phyloP scores from a whole-genome alignment of 2,113 vertebrate genomes.

The Girardinichthys multiradiatus region DNA sequence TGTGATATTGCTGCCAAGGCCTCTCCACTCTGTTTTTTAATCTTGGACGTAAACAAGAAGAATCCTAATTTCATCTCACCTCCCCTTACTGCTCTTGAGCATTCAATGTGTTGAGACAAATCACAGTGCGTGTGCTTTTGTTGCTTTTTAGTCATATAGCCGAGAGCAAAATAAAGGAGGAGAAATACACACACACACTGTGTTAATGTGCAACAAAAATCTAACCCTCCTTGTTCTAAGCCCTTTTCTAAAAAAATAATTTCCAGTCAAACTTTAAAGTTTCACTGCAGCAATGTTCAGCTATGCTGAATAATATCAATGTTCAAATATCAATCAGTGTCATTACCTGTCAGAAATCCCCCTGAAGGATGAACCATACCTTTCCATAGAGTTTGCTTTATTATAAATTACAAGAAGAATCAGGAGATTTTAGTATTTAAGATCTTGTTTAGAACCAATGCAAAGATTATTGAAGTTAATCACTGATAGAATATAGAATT shows the following conservation, averaged over 20 bases:
- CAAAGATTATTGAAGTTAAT: no score
- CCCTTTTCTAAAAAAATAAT: neutral
- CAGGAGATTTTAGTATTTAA: no score
- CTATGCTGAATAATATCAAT: neutral
- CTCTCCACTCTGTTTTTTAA: conserved; percentile 24
- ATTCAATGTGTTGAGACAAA: conserved; percentile 36
- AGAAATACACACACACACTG: neutral
- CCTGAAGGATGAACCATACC: no score
- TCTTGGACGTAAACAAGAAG: conserved; percentile 42
- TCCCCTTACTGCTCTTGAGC: conserved; percentile 37
- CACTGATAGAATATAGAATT: no score
- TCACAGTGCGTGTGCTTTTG: conserved; percentile 26
- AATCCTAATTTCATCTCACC: conserved; percentile 35
- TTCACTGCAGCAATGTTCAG: neutral
- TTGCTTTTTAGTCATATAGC: conserved; percentile 38
- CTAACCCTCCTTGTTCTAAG: neutral
- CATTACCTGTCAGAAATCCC: no score
- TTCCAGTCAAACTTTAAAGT: neutral
- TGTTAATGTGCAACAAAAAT: neutral
- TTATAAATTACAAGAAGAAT: no score
- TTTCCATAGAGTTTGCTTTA: no score
- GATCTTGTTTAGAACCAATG: no score
- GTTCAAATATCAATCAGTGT: no score
- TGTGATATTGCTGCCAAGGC: conserved; percentile 34
- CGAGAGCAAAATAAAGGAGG: conserved; percentile 21